Evolutionary conservation across 2,797 vertebrate genomes (phyloP), one percentile per base, ranked within the genome.

Genomic region (Vespertilio murinus): DNA sequence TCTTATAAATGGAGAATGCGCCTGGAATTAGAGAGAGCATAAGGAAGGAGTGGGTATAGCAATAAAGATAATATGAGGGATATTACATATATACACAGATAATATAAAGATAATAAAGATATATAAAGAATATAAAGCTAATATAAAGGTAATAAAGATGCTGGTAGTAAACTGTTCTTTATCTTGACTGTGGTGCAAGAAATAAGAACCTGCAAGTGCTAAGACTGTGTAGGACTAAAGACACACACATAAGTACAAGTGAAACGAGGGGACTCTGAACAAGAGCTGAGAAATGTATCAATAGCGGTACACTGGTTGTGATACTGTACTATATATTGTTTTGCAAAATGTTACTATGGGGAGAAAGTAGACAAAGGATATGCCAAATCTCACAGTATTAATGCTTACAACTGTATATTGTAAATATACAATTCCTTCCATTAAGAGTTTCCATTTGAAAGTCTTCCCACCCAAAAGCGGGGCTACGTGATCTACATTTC

Each of bases 371-470:
- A 20, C 25, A 70, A 94, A 71, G 8, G 6, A 23, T 89, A 80
- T 30, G 35, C 22, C 20, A 11, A 30, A 79, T 30, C 13, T 56
- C 70, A 56, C 40, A 56, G 11, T 61, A 33, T 67, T 70, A 69
- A 42, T 61, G 83, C 61, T 84, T 77, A 91, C 5, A 49, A 73
- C 2, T 80, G 10, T 7, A 75, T 16, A 35, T 54, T 54, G 12
- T 28, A 82, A 70, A 90, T 84, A 77, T 8, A 82, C 67, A 95
- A 77, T 78, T 82, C 56, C 33, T 20, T 86, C 74, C 56, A 74
- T 35, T 40, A 35, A 69, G 78, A 84, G 40, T 69, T 70, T 67
- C 69, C 79, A 67, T 74, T 73, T 30, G 40, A 75, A 56, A 78
- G 23, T 28, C 56, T 28, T 88, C 59, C 70, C 80, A 65, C 61